Evolutionary conservation across 2,113 vertebrate species (phyloP).

Genomic region (Pygoscelis adeliae): DNA sequence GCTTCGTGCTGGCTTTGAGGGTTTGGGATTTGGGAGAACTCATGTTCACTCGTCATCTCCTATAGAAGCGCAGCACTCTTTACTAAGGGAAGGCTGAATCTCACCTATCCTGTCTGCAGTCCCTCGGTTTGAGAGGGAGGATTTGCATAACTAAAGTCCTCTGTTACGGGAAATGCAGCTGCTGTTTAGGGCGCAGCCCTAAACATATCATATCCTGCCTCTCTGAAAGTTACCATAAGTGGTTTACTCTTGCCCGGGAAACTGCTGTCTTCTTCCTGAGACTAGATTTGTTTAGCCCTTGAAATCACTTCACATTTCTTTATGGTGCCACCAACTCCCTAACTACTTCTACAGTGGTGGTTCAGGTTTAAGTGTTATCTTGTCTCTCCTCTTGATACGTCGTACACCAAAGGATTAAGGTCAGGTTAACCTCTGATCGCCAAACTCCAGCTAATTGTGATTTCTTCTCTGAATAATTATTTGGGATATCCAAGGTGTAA

Average conservation of each 20-base stretch:
- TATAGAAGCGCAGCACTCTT: not conserved
- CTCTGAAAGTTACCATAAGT: not conserved
- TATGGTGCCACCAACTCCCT: not conserved
- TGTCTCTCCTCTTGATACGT: not conserved
- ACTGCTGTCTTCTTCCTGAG: not conserved
- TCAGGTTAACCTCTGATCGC: not conserved
- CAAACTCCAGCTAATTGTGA: not conserved
- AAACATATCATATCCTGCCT: not conserved
- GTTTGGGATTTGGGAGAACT: not conserved
- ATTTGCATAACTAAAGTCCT: not conserved
- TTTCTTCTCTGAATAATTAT: not conserved
- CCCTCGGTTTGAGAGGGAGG: not conserved
- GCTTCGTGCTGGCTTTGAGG: not conserved
- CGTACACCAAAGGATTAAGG: not conserved
- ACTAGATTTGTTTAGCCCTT: not conserved
- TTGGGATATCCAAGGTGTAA: not conserved
- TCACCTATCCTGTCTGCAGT: not conserved
- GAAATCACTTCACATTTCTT: not conserved
- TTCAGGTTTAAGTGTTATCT: not conserved
- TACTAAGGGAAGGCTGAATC: not conserved
- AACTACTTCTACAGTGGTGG: not conserved
- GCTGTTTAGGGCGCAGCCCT: not conserved
- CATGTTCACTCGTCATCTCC: not conserved
- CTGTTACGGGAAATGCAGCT: not conserved
- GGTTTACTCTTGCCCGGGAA: not conserved